phyloP scores from a whole-genome alignment of 2,888 invertebrate genomes.

The Drosophila crucigera region DNA sequence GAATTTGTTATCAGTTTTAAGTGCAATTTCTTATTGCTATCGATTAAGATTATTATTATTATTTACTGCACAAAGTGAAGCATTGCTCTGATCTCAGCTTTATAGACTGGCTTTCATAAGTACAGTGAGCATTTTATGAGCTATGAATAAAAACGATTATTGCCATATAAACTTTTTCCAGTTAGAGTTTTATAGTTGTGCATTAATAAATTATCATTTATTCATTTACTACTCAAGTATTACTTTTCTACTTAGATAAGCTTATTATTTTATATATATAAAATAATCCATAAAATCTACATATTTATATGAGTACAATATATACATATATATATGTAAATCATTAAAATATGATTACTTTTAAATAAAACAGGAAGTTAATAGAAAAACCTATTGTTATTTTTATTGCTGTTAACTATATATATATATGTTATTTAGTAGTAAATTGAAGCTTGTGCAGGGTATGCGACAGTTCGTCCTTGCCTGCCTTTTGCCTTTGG shows the following conservation, averaged over 20 bases:
- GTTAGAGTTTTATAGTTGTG: background rate
- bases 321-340: too few species aligned
- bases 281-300: background rate
- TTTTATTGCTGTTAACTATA: too few species aligned
- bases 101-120: background rate
- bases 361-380: background rate
- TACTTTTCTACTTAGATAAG: background rate
- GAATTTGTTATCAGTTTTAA: background rate
- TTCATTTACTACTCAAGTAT: background rate
- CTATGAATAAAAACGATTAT: background rate
- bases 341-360: fast-evolving
- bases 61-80: background rate
- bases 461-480: conserved; percentile 12
- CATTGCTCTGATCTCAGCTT: background rate
- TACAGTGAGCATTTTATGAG: background rate
- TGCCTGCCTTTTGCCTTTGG: background rate
- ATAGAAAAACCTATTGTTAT: fast-evolving
- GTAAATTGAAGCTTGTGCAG: background rate
- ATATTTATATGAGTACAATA: too few species aligned
- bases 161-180: background rate
- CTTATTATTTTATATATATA: background rate
- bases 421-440: too few species aligned
- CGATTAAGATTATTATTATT: background rate
- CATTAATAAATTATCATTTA: background rate
- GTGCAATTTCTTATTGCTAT: background rate